Evolutionary conservation across 2,113 vertebrate genomes (phyloP).

Genomic region (Puffinus mauretanicus): DNA sequence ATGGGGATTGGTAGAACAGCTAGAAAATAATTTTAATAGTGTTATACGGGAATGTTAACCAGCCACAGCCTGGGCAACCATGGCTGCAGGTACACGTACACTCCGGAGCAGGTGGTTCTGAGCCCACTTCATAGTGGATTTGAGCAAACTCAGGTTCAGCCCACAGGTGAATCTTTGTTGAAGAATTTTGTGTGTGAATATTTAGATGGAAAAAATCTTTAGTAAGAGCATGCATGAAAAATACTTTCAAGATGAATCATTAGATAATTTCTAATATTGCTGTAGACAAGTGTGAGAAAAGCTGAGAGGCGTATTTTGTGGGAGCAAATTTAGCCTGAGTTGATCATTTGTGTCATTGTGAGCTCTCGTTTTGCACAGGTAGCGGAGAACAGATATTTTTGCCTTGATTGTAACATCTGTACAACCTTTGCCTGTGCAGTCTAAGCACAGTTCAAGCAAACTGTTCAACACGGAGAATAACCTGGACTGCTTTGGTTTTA

Average conservation of each 20-base stretch:
- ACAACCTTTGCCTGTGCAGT: background rate
- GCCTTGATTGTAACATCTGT: background rate
- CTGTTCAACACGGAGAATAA: background rate
- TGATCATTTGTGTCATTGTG: background rate
- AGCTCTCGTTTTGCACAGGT: background rate
- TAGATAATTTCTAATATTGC: background rate
- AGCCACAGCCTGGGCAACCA: background rate
- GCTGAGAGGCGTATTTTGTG: background rate
- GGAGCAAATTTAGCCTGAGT: background rate
- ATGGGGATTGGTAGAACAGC: background rate
- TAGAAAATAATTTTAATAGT: background rate
- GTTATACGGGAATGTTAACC: background rate
- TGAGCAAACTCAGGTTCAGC: background rate
- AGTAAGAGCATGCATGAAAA: background rate
- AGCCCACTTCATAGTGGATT: background rate
- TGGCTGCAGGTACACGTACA: background rate
- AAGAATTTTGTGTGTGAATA: background rate
- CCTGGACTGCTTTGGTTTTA: background rate
- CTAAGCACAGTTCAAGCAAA: background rate
- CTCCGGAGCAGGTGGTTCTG: background rate
- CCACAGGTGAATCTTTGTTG: background rate
- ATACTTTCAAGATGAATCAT: conserved; percentile 4
- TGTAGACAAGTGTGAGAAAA: background rate
- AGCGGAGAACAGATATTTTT: background rate
- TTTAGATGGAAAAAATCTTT: background rate